These are phyloP conservation scores for Epinotia demarniana DNA, from an alignment of 2,888 invertebrate genomes.

Conservation along the genomic window DNA sequence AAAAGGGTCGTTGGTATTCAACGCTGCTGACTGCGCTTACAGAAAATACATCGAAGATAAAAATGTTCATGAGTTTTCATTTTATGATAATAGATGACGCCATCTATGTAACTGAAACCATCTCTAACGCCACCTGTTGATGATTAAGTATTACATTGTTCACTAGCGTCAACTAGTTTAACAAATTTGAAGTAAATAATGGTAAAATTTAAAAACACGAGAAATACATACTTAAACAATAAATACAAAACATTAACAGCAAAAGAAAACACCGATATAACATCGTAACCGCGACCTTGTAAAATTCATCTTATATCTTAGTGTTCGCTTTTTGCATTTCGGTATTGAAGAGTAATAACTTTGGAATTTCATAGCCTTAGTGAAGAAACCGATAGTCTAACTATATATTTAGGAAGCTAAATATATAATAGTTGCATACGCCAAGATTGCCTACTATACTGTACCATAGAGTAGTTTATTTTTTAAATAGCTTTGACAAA, in stretches of 20 bases:
- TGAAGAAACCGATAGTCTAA: slow-evolving; percentile 63
- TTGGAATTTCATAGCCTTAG: slow-evolving; percentile 80
- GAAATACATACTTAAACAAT: slow-evolving; percentile 1
- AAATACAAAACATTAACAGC: slow-evolving; percentile 7
- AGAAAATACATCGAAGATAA: neutral
- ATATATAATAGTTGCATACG: slow-evolving; percentile 64
- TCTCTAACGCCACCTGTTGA: neutral
- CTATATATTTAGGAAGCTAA: slow-evolving; percentile 74
- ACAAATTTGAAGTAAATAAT: neutral
- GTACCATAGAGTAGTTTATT: neutral
- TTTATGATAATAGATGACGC: slow-evolving; percentile 7
- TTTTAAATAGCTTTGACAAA: slow-evolving; percentile 23
- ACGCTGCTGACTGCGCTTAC: neutral
- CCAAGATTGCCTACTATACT: slow-evolving; percentile 20
- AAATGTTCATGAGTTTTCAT: neutral
- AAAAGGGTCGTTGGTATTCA: neutral
- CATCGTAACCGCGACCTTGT: slow-evolving; percentile 31
- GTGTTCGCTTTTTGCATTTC: neutral
- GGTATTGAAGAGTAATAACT: slow-evolving; percentile 50
- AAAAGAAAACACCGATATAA: slow-evolving; percentile 3
- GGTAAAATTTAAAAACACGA: neutral
- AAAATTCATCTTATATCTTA: neutral
- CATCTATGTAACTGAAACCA: neutral
- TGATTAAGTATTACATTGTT: neutral
- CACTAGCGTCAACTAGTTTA: neutral